Evolutionary conservation across 2,888 invertebrate genomes (phyloP).

Genomic region (Willowsia nigromaculata): DNA sequence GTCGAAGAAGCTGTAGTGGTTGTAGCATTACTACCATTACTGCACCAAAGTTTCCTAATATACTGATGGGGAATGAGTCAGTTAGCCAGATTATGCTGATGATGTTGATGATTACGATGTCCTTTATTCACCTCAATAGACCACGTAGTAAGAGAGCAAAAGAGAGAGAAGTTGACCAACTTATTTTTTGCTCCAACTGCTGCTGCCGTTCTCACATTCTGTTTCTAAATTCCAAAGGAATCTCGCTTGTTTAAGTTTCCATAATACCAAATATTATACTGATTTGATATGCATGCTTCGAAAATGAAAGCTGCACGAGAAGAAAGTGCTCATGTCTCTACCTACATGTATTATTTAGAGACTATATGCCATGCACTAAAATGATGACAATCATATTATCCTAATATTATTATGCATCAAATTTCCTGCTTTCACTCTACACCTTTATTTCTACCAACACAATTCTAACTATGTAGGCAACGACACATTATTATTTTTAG

Average conservation of each 20-base stretch:
- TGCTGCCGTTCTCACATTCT: background rate
- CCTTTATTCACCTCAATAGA: constrained; percentile 16
- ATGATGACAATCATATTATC: background rate
- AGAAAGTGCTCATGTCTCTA: background rate
- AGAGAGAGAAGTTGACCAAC: constrained; percentile 6
- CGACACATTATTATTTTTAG: background rate
- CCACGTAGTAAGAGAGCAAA: background rate
- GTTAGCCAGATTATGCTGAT: background rate
- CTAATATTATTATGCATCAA: background rate
- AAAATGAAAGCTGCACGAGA: too few species aligned
- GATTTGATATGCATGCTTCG: background rate
- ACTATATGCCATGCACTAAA: background rate
- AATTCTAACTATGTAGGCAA: too few species aligned
- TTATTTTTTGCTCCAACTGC: background rate
- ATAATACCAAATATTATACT: background rate
- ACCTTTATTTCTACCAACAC: background rate
- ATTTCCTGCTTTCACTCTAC: constrained; percentile 27
- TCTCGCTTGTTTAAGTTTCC: background rate
- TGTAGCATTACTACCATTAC: background rate
- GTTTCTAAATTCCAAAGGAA: background rate
- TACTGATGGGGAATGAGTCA: background rate
- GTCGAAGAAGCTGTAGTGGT: background rate
- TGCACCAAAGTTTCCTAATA: background rate
- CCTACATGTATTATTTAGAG: background rate
- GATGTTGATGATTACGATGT: background rate